phyloP scores from a whole-genome alignment of 2,113 vertebrate species.

The Arothron firmamentum region DNA sequence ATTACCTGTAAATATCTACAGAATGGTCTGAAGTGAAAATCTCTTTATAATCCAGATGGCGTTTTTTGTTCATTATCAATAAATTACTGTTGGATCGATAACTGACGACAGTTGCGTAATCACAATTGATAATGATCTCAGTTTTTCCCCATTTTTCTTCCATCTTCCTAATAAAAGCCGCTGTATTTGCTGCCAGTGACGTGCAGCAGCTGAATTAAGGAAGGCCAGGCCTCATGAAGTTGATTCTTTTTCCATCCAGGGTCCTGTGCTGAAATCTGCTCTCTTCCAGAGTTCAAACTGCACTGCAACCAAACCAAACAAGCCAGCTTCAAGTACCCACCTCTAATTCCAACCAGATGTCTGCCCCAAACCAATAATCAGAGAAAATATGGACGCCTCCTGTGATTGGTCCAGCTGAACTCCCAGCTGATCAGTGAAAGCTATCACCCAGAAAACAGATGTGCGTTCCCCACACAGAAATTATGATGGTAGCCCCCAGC shows the following conservation, averaged over 20 bases:
- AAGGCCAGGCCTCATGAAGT: slow-evolving; percentile 51
- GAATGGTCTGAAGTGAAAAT: no score
- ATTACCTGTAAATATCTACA: no score
- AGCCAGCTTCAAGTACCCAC: slow-evolving; percentile 41
- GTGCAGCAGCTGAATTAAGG: slow-evolving; percentile 18
- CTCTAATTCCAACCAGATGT: slow-evolving; percentile 72
- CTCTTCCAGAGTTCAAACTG: slow-evolving; percentile 48
- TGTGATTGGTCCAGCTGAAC: slow-evolving; percentile 37
- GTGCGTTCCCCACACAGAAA: slow-evolving; percentile 14
- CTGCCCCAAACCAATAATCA: slow-evolving; percentile 51
- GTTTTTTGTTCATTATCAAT: no score
- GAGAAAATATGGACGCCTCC: slow-evolving; percentile 47
- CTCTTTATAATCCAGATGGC: no score
- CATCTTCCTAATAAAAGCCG: slow-evolving; percentile 33
- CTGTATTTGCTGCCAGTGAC: slow-evolving; percentile 10
- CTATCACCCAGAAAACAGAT: slow-evolving; percentile 66
- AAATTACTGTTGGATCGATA: no score
- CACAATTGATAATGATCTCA: background rate
- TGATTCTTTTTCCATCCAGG: slow-evolving; percentile 61
- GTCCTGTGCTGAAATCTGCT: slow-evolving; percentile 27
- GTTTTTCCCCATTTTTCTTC: slow-evolving; percentile 6
- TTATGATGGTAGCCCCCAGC: no score
- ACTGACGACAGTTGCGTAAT: background rate
- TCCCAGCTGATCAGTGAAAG: slow-evolving; percentile 65
- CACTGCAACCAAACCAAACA: slow-evolving; percentile 57